Evolutionary conservation across 2,888 invertebrate species (phyloP).

Genomic region (Listrodromus nycthemerus): DNA sequence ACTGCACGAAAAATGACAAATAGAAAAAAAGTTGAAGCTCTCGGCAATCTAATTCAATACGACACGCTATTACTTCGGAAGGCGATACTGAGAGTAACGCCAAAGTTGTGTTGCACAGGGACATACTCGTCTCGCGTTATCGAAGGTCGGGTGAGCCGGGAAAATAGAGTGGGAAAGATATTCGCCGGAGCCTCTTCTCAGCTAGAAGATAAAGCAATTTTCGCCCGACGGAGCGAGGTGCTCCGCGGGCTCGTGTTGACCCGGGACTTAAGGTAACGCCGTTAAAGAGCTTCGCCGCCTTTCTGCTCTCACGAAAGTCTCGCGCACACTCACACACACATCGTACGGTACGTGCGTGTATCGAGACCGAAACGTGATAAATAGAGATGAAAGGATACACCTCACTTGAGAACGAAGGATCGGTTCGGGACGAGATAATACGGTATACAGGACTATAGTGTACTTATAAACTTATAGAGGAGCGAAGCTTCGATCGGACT

Average conservation of each 20-base stretch:
- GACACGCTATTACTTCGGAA: not conserved
- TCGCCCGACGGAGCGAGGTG: constrained; percentile 1
- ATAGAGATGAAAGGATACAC: constrained; percentile 9
- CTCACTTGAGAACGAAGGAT: constrained; percentile 11
- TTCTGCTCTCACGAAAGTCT: constrained; percentile 22
- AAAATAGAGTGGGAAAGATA: constrained; percentile 29
- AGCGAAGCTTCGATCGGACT: constrained; percentile 35
- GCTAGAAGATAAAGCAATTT: constrained; percentile 33
- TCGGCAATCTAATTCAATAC: not conserved
- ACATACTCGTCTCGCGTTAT: not conserved
- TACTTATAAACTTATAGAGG: constrained; percentile 32
- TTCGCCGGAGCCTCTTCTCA: constrained; percentile 70
- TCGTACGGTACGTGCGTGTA: constrained; percentile 10
- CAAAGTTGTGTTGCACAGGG: not conserved
- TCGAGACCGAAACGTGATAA: constrained; percentile 40
- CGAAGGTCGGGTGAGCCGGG: constrained; percentile 1
- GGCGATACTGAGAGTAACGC: not conserved
- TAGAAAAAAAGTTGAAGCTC: not conserved
- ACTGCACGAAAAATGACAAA: not conserved
- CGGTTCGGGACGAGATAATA: not conserved
- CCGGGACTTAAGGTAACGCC: constrained; percentile 37
- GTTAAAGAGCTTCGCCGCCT: constrained; percentile 29
- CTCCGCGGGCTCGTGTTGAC: constrained; percentile 19
- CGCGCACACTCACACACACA: constrained; percentile 19
- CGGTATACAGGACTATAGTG: constrained; percentile 17